These are phyloP conservation scores for Phymorhynchus buccinoides DNA, from an alignment of 1,140 invertebrate genomes.

Conservation along the genomic window DNA sequence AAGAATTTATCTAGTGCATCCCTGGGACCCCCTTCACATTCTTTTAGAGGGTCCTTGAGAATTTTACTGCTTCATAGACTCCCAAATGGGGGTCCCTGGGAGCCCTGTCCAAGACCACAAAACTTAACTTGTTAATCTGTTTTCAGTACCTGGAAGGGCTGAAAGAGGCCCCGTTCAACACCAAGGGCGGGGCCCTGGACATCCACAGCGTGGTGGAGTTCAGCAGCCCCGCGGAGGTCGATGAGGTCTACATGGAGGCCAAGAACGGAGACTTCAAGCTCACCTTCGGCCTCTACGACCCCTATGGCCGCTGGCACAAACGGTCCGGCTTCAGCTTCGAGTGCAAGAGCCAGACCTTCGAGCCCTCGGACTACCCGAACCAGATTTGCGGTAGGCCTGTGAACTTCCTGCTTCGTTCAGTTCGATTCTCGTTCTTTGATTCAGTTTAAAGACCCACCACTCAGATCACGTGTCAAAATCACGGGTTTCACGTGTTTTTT, in stretches of 20 bases:
- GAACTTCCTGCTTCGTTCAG: too few species aligned
- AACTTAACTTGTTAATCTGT: too few species aligned
- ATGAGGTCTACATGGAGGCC: slow-evolving; percentile 13
- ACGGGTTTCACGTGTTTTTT: too few species aligned
- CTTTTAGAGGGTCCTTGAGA: too few species aligned
- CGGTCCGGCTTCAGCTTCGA: slow-evolving; percentile 1
- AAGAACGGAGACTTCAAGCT: slow-evolving; percentile 27
- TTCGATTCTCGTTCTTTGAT: too few species aligned
- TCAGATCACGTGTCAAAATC: too few species aligned
- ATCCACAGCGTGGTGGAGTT: not conserved
- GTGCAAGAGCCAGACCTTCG: slow-evolving; percentile 13
- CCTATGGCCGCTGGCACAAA: not conserved
- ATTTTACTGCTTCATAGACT: too few species aligned
- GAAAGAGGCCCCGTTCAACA: slow-evolving; percentile 1
- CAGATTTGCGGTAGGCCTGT: slow-evolving; percentile 14
- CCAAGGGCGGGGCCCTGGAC: slow-evolving; percentile 7
- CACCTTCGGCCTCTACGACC: slow-evolving; percentile 20
- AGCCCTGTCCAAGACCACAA: too few species aligned
- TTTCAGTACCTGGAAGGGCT: not conserved
- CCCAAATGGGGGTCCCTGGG: too few species aligned
- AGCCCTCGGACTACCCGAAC: not conserved
- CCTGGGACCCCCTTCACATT: too few species aligned
- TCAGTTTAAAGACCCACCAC: too few species aligned
- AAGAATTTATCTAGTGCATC: too few species aligned
- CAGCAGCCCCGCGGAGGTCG: not conserved